These are phyloP conservation scores for Astropecten irregularis DNA, from an alignment of 53 echinoderm and acorn worm genomes.

Conservation along the genomic window DNA sequence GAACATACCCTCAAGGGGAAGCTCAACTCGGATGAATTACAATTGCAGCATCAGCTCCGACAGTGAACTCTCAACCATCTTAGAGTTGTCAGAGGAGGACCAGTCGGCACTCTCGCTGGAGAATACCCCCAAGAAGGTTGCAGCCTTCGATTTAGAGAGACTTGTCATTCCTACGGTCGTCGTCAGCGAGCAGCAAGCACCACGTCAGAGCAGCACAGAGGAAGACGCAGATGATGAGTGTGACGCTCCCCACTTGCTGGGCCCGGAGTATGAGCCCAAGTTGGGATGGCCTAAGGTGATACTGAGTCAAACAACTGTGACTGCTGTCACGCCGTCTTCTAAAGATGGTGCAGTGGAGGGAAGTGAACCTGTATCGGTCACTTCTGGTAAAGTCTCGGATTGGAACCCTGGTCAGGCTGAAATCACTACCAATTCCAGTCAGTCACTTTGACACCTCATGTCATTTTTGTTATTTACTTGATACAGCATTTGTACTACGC, in stretches of 20 bases:
- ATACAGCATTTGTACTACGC: too few relatives aligned
- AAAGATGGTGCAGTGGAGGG: too few relatives aligned
- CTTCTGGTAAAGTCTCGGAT: too few relatives aligned
- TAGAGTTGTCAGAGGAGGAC: conserved; percentile 55
- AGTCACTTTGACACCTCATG: too few relatives aligned
- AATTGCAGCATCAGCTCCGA: conserved; percentile 61
- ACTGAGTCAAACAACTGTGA: too few relatives aligned
- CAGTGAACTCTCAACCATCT: conserved; percentile 82
- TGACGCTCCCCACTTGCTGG: conserved; percentile 8
- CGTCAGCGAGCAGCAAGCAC: neutral
- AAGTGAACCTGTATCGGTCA: too few relatives aligned
- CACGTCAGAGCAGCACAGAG: neutral
- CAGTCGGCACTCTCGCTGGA: conserved; percentile 18
- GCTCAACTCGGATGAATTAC: neutral
- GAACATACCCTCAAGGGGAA: neutral
- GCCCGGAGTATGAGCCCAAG: conserved; percentile 7
- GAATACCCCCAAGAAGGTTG: neutral
- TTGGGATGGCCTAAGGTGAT: neutral
- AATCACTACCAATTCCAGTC: too few relatives aligned
- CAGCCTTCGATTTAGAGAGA: neutral
- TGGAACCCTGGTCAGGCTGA: too few relatives aligned
- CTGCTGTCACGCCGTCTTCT: too few relatives aligned
- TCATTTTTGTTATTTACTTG: too few relatives aligned
- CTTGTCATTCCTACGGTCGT: conserved; percentile 3
- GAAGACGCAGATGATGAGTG: conserved; percentile 44